Conservation (phyloP, 2,113 vertebrate species). For the Cyprinodon variegatus region DNA sequence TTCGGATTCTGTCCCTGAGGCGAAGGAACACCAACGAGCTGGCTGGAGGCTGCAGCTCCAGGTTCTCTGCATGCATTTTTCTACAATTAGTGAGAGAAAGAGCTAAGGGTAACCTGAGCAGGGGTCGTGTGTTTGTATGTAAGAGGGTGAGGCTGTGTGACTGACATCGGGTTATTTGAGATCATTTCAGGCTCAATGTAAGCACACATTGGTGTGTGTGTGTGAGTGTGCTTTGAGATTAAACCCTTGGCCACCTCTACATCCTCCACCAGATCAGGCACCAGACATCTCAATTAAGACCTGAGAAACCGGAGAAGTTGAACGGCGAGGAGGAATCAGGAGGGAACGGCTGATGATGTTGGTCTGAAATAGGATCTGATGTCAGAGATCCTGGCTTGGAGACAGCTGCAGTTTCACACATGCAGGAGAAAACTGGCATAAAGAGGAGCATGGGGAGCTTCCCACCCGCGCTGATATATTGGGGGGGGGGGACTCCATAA, state of each 20-base stretch:
- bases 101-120: slow-evolving; percentile 64
- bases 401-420: slow-evolving; percentile 77
- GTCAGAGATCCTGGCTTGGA: slow-evolving; percentile 62
- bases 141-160: slow-evolving; percentile 38
- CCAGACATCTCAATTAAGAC: slow-evolving; percentile 75
- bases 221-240: slow-evolving; percentile 45
- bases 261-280: slow-evolving; percentile 69
- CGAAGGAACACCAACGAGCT: slow-evolving; percentile 28
- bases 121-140: slow-evolving; percentile 30
- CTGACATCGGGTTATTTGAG: slow-evolving; percentile 56
- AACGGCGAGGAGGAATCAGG: slow-evolving; percentile 41
- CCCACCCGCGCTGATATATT: neutral
- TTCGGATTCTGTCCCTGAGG: slow-evolving; percentile 32
- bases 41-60: slow-evolving; percentile 27
- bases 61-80: slow-evolving; percentile 60
- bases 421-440: slow-evolving; percentile 34
- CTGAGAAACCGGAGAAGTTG: slow-evolving; percentile 53
- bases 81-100: slow-evolving; percentile 54
- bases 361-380: slow-evolving; percentile 63
- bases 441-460: neutral
- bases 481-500: neutral
- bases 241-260: slow-evolving; percentile 62
- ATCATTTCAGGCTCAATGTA: slow-evolving; percentile 34
- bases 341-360: slow-evolving; percentile 41
- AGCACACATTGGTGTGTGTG: slow-evolving; percentile 29